Percentiles rank a stretch among this genome's conserved stretches.
Conservation (phyloP, 2,113 vertebrate genomes). For the Hydrolagus affinis region DNA sequence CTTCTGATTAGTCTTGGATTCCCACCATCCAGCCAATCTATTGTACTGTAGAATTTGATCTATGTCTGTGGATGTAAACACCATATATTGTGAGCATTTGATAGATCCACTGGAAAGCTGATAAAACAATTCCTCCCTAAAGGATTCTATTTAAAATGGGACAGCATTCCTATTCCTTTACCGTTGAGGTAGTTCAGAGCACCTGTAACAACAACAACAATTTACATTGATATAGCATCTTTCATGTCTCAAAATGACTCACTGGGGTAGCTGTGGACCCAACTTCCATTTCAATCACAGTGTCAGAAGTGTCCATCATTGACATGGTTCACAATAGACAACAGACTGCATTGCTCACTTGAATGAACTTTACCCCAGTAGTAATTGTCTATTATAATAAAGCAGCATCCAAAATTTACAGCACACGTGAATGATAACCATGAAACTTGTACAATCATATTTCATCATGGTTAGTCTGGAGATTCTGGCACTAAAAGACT, state of each 20-base stretch:
- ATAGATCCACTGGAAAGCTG: background rate
- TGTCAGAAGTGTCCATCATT: background rate
- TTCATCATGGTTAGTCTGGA: background rate
- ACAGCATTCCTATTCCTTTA: background rate
- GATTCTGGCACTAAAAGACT: background rate
- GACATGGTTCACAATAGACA: background rate
- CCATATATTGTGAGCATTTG: background rate
- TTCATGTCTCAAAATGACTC: too few species aligned
- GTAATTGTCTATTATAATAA: background rate
- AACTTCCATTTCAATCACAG: constrained; percentile 3
- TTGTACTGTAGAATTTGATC: background rate
- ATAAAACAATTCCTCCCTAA: background rate
- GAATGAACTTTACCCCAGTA: background rate
- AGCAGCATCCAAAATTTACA: background rate
- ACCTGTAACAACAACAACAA: too few species aligned
- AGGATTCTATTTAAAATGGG: background rate
- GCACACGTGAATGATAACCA: background rate
- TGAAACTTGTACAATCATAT: background rate
- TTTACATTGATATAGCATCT: background rate
- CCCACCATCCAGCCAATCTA: too few species aligned
- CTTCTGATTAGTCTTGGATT: too few species aligned
- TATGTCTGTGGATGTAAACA: background rate
- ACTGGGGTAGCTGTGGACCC: too few species aligned
- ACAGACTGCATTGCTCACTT: background rate
- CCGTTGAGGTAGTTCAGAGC: background rate